Evolutionary conservation across 2,888 invertebrate species (phyloP).

Genomic region (Spisula subtruncata): DNA sequence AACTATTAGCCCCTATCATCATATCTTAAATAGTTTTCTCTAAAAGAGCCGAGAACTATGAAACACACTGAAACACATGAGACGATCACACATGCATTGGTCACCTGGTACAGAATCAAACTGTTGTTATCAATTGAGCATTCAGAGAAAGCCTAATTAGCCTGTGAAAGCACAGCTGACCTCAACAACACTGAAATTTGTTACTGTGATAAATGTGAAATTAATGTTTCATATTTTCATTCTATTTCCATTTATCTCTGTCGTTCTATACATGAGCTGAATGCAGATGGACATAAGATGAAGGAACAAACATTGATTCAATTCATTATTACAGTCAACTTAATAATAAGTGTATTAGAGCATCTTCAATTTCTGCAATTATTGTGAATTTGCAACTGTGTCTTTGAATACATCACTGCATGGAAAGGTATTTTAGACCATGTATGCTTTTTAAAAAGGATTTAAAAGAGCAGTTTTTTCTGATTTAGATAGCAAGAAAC

Average conservation of each 20-base stretch:
- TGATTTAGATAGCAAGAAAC: too few species aligned
- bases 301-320: not conserved
- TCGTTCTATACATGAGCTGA: not conserved
- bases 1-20: not conserved
- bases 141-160: not conserved
- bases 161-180: constrained; percentile 1
- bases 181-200: not conserved
- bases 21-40: not conserved
- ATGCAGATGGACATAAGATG: not conserved
- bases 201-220: not conserved
- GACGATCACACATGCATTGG: not conserved
- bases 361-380: too few species aligned
- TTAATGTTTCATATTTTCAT: constrained; percentile 10
- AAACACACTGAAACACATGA: not conserved
- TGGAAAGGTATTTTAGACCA: too few species aligned
- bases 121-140: constrained; percentile 23
- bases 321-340: not conserved
- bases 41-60: too few species aligned
- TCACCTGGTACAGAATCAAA: not conserved
- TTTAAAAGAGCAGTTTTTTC: too few species aligned
- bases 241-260: not conserved
- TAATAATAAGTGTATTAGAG: too few species aligned
- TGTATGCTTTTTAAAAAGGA: too few species aligned
- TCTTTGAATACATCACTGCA: too few species aligned
- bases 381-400: too few species aligned